These are phyloP conservation scores for Mystacornis crossleyi DNA, from an alignment of 2,113 vertebrate species.

Conservation along the genomic window DNA sequence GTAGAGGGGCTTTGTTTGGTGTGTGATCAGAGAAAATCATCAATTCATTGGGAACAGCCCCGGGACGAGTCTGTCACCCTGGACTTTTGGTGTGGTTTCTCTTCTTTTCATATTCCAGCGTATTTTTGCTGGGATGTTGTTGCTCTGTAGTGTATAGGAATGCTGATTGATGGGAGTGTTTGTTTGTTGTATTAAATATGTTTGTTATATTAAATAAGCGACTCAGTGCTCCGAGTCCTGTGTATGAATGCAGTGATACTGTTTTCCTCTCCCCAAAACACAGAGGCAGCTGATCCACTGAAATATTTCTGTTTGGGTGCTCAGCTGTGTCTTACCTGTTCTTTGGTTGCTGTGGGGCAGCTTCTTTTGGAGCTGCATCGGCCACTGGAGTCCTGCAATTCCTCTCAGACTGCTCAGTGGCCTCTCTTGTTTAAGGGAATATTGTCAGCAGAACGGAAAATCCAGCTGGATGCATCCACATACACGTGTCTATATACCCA, in stretches of 20 bases:
- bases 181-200: too few relatives aligned
- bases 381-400: background rate
- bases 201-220: accelerated
- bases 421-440: background rate
- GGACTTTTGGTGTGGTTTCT: background rate
- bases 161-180: background rate
- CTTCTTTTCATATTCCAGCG: background rate
- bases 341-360: background rate
- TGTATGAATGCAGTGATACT: accelerated
- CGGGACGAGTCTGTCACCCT: background rate
- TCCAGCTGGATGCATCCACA: background rate
- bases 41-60: background rate
- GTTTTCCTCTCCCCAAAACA: background rate
- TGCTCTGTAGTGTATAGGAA: background rate
- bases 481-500: accelerated
- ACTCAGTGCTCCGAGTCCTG: background rate
- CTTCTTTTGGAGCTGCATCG: background rate
- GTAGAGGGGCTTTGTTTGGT: background rate
- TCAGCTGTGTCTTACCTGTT: background rate
- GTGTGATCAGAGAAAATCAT: background rate
- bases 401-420: background rate
- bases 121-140: background rate
- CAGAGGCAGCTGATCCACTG: background rate
- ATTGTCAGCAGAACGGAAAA: background rate
- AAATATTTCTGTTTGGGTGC: background rate